Conservation (phyloP, 2,888 invertebrate genomes). For the Anagyrus pseudococci region DNA sequence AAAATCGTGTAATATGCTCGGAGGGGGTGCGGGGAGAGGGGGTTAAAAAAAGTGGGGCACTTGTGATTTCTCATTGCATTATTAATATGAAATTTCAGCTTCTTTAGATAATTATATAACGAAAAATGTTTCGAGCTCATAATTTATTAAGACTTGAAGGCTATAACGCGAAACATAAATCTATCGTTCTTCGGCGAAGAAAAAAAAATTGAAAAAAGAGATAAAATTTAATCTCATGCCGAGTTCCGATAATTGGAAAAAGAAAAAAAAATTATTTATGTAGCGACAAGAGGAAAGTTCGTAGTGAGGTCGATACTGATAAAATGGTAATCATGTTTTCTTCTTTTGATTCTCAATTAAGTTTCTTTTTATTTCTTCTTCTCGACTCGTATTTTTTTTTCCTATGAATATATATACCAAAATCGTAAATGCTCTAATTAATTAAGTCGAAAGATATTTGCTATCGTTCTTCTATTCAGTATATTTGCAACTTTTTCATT, state of each 20-base stretch:
- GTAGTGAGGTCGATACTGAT: constrained; percentile 48
- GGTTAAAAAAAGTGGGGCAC: too few species aligned
- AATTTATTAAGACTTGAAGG: background rate
- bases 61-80: too few species aligned
- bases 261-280: constrained; percentile 43
- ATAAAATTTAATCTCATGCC: constrained; percentile 31
- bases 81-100: too few species aligned
- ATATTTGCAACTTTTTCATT: too few species aligned
- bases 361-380: too few species aligned
- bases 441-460: background rate
- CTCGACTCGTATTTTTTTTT: constrained; percentile 49
- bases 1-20: too few species aligned
- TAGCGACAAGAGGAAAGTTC: constrained; percentile 34
- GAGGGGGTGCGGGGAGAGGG: too few species aligned
- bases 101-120: background rate
- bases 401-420: background rate
- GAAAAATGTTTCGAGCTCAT: background rate
- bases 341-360: constrained; percentile 47
- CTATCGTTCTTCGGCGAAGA: too few species aligned
- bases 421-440: constrained; percentile 2
- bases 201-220: constrained; percentile 28
- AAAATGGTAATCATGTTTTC: constrained; percentile 50
- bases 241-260: constrained; percentile 25
- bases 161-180: too few species aligned
- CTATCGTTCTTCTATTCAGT: too few species aligned